Percentiles rank a stretch among this genome's conserved stretches.
Evolutionary conservation across 1,140 invertebrate species (phyloP).

Genomic region (Zaprionus vittiger): DNA sequence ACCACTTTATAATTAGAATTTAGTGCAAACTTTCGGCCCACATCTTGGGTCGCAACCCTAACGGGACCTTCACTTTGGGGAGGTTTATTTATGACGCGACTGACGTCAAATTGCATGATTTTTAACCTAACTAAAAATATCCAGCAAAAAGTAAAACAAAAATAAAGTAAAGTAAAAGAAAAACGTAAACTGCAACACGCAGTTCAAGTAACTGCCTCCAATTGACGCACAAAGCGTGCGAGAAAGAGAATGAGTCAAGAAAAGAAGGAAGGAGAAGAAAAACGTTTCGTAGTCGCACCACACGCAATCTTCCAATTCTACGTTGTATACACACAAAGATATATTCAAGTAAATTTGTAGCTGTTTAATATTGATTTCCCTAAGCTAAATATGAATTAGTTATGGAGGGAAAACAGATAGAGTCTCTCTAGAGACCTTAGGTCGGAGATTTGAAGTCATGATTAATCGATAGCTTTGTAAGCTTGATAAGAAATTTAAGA

Average conservation of each 20-base stretch:
- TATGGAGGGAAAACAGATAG: not conserved
- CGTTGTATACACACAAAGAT: not conserved
- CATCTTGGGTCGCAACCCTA: conserved; percentile 17
- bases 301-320: conserved; percentile 42
- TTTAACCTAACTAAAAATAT: conserved; percentile 39
- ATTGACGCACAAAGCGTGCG: conserved; percentile 38
- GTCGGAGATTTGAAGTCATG: not conserved
- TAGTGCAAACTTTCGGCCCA: conserved; percentile 34
- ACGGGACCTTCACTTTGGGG: conserved; percentile 20
- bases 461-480: no score
- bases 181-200: conserved; percentile 30
- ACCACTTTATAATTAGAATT: conserved; percentile 47
- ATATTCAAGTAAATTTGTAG: not conserved
- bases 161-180: conserved; percentile 15
- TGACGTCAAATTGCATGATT: conserved; percentile 63
- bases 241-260: not conserved
- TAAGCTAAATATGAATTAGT: conserved; percentile 4
- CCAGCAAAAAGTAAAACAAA: conserved; percentile 9
- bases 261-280: not conserved
- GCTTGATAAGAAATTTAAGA: not conserved
- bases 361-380: conserved; percentile 34
- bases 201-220: conserved; percentile 18
- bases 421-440: not conserved
- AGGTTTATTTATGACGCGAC: conserved; percentile 40
- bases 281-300: not conserved